Base-by-base conservation (phyloP, 2,888 invertebrate genomes). In the Meiosimyza platycephala region DNA sequence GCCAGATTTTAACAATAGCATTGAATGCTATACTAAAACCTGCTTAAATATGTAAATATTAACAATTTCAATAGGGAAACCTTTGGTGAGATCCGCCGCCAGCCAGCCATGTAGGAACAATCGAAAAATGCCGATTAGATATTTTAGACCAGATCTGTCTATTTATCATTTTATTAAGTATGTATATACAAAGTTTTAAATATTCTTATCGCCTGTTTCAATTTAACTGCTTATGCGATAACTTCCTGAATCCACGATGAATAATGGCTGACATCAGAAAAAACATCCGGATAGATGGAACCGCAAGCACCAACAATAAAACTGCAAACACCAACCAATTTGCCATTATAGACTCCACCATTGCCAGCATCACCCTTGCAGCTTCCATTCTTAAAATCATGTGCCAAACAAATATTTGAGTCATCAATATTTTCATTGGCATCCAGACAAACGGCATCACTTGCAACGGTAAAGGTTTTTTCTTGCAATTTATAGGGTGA, bases 291-390 rank as follows among this genome's bases (percentile, higher is more conserved):
- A 67, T 82, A 85, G 1, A 79, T 80, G 1, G 85, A 82, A 0
- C 85, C 85, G 12, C 85, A 85, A 52, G 83, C 72, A 1, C 85
- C 85, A 11, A 85, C 79, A 50, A 84, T 80, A 63, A 85, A 84
- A 40, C 79, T 82, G 64, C 76, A 78, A 6, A 82, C 69, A 3
- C 83, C 86, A 1, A 86, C 76, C 15, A 85, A 70, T 59, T 80
- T 80, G 4, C 75, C 76, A 1, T 81, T 73, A 65, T 82, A 80
- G 33, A 84, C 78, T 12, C 83, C 84, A 33, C 81, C 80, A 57
- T 82, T 81, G 55, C 86, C 86, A 4, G 84, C 85, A 66, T 86
- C 86, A 12, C 86, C 86, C 48, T 78, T 77, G 74, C 86, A 86
- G 55, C 79, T 83, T 71, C 86, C 86, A 74, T 82, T 78, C 72